Evolutionary conservation across 2,888 invertebrate genomes (phyloP), one percentile per base, ranked within the genome.

Genomic region (Sinhomidia bicolor): DNA sequence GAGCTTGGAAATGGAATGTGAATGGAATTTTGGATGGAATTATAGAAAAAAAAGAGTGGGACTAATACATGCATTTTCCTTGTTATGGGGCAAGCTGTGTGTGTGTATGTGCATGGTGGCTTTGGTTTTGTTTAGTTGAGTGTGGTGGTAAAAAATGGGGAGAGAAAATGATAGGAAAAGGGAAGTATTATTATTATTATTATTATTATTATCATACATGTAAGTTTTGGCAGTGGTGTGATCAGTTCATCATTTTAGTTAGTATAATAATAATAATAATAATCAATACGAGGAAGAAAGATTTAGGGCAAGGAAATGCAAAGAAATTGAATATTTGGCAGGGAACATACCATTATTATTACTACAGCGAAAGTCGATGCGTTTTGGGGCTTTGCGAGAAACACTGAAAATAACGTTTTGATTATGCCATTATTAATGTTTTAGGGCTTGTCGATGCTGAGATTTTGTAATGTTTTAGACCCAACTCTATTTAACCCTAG

Each of bases 11-110:
- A 17, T 60, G 62, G 32, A 62, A 62, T 29, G 62, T 14, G 26
- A 71, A 44, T 44, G n/a, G 71, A 71, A 71, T 57, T 23, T 17
- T 23, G 57, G 57, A 57, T 57, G 54, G 54, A 54, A 20, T 36
- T n/a, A n/a, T n/a, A n/a, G n/a, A n/a, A 36, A 9, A 44, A 44
- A 6, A 44, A 6, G 44, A 44, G 44, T 36, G 36, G 44, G 12
- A 44, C 44, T n/a, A n/a, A n/a, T n/a, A n/a, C n/a, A n/a, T n/a
- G n/a, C n/a, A n/a, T n/a, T n/a, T n/a, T n/a, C n/a, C n/a, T n/a
- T n/a, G n/a, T n/a, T n/a, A n/a, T n/a, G n/a, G n/a, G n/a, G n/a
- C n/a, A n/a, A n/a, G n/a, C n/a, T n/a, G n/a, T n/a, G n/a, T n/a
- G n/a, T n/a, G n/a, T n/a, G n/a, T n/a, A n/a, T n/a, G n/a, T n/a